Conservation (phyloP, 2,113 vertebrate species). For the Mesembrinibis cayennensis region DNA sequence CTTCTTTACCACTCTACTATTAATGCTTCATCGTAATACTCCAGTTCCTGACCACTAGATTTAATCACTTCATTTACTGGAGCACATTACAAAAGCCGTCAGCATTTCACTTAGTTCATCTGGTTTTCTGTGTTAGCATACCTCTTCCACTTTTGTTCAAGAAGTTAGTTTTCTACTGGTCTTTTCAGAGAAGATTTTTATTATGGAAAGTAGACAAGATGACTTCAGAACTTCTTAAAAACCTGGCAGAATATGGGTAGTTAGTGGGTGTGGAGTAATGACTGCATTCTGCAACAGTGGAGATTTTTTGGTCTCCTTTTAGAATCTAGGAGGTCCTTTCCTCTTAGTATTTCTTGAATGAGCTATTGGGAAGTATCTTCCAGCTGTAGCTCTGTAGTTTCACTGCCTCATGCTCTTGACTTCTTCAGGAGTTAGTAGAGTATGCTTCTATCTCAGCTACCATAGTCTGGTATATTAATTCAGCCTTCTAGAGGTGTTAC, state of each 20-base stretch:
- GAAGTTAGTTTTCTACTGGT: not conserved
- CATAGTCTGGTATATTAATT: not conserved
- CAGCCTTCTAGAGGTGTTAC: not conserved
- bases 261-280: not conserved
- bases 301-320: not conserved
- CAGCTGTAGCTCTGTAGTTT: not conserved
- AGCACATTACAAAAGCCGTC: not conserved
- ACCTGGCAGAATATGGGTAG: not conserved
- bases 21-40: not conserved
- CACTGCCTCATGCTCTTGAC: not conserved
- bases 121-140: not conserved
- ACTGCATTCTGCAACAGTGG: not conserved
- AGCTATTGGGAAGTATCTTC: not conserved
- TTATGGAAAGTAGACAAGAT: not conserved
- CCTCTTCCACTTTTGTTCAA: not conserved
- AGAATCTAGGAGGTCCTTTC: not conserved
- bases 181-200: not conserved
- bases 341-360: not conserved
- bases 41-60: not conserved
- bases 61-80: not conserved
- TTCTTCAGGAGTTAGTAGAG: not conserved
- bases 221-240: not conserved
- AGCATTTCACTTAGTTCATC: not conserved
- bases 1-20: not conserved
- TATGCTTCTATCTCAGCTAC: not conserved